phyloP scores from a whole-genome alignment of 1,140 invertebrate species.

The Listronotus bonariensis region DNA sequence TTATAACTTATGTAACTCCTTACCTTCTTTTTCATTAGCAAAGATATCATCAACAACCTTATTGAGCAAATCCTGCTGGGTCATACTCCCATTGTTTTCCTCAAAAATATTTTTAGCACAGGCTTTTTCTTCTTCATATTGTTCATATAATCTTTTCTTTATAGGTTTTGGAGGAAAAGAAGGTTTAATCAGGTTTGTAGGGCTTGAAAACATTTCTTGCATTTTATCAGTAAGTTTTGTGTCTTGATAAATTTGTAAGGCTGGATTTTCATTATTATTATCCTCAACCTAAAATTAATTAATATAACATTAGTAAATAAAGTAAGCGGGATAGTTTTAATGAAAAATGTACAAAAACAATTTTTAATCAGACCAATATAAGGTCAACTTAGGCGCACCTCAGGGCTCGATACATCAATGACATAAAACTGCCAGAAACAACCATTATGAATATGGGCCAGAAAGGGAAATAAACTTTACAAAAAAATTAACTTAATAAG shows the following conservation, averaged over 20 bases:
- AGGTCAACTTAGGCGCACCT: too few species aligned
- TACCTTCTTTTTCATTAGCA: conserved; percentile 43
- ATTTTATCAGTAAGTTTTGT: conserved; percentile 3
- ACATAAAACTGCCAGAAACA: too few species aligned
- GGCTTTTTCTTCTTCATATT: conserved; percentile 44
- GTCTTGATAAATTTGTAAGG: neutral
- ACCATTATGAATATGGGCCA: too few species aligned
- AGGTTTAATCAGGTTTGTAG: conserved; percentile 36
- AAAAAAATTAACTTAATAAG: too few species aligned
- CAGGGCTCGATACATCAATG: too few species aligned
- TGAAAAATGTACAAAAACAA: too few species aligned
- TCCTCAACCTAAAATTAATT: conserved; percentile 24
- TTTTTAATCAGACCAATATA: too few species aligned
- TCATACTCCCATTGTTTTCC: conserved; percentile 46
- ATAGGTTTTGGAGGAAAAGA: conserved; percentile 50
- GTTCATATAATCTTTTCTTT: conserved; percentile 50
- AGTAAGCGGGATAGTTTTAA: too few species aligned
- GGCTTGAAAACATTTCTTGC: conserved; percentile 26
- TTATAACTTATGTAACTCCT: conserved; percentile 5
- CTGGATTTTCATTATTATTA: conserved; percentile 41
- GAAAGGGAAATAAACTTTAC: too few species aligned
- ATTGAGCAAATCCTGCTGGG: conserved; percentile 62
- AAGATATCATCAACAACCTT: conserved; percentile 59
- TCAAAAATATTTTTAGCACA: conserved; percentile 43
- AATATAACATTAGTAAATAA: too few species aligned